These are phyloP conservation scores for Aphidius colemani DNA, from an alignment of 2,888 invertebrate species.

Conservation along the genomic window DNA sequence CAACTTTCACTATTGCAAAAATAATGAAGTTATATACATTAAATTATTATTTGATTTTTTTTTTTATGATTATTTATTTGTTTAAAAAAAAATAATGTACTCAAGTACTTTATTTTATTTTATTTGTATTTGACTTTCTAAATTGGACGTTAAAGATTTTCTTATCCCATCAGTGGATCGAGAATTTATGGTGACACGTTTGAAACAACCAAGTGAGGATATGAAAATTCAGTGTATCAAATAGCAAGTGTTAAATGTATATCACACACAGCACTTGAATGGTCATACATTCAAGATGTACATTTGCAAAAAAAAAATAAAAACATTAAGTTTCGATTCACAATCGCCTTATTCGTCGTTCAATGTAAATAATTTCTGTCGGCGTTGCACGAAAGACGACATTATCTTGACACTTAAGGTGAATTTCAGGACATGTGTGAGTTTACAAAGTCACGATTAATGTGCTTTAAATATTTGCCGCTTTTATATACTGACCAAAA, in stretches of 20 bases:
- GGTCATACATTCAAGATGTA: constrained; percentile 26
- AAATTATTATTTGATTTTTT: too few species aligned
- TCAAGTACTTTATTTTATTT: too few species aligned
- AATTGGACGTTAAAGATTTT: constrained; percentile 25
- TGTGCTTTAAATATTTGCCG: constrained; percentile 1
- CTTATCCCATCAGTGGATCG: constrained; percentile 27
- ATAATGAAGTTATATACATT: too few species aligned
- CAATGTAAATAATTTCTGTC: constrained; percentile 8
- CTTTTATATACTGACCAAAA: constrained; percentile 17
- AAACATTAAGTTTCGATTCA: constrained; percentile 36
- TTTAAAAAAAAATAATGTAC: too few species aligned
- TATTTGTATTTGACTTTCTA: constrained; percentile 8
- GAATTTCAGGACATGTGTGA: constrained; percentile 22
- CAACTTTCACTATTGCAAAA: too few species aligned
- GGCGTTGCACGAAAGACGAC: constrained; percentile 18
- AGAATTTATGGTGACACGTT: constrained; percentile 16
- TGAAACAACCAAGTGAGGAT: not conserved
- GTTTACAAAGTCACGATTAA: not conserved
- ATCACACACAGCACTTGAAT: not conserved
- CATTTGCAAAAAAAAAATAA: constrained; percentile 1
- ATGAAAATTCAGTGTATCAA: not conserved
- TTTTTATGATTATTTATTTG: too few species aligned
- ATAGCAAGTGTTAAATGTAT: constrained; percentile 6
- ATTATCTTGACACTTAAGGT: constrained; percentile 33
- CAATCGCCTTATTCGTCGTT: constrained; percentile 40